Conservation (phyloP, 2,113 vertebrate genomes). For the Terrapene triunguis region DNA sequence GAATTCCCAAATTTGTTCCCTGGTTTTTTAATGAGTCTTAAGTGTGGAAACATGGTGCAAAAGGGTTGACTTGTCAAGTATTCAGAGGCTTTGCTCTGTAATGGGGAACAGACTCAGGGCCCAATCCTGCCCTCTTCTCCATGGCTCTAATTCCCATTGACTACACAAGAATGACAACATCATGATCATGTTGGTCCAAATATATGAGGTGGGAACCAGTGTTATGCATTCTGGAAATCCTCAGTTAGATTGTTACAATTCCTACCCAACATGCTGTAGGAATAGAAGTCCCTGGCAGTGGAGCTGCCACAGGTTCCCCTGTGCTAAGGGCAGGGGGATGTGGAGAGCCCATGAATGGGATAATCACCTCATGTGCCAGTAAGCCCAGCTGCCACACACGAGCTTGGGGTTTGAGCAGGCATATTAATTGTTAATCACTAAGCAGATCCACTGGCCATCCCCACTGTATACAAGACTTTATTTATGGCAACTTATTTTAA, state of each 20-base stretch:
- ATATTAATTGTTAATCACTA: background rate
- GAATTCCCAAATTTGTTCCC: background rate
- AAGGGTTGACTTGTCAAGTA: rapidly evolving
- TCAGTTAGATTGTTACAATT: background rate
- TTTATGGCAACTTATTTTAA: background rate
- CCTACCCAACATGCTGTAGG: background rate
- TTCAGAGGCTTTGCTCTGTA: background rate
- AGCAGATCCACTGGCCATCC: background rate
- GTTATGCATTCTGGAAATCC: background rate
- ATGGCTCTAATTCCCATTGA: background rate
- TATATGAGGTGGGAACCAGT: background rate
- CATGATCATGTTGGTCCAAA: background rate
- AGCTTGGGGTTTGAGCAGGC: background rate
- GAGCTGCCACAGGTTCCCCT: rapidly evolving
- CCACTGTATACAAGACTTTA: background rate
- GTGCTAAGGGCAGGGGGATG: rapidly evolving
- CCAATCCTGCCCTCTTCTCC: background rate
- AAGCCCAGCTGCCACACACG: background rate
- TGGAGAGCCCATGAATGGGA: background rate
- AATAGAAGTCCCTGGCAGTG: background rate
- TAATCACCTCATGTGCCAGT: rapidly evolving
- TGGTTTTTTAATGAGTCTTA: background rate
- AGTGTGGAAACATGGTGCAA: rapidly evolving
- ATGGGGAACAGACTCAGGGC: background rate
- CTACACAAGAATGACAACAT: background rate